Evolutionary conservation across 2,797 vertebrate species (phyloP).

Genomic region (Naso thynnoides): DNA sequence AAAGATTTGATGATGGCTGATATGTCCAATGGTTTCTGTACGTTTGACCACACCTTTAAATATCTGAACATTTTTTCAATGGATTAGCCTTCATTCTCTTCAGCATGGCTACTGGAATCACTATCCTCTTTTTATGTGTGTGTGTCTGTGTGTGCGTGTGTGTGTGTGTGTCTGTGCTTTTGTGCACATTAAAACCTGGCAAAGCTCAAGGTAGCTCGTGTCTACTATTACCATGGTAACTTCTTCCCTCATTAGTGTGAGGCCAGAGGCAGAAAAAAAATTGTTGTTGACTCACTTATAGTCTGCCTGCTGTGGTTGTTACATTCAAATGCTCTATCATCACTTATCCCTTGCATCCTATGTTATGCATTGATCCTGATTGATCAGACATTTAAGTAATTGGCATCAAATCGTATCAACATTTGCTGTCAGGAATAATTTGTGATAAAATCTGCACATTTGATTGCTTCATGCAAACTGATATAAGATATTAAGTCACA

Average conservation of each 20-base stretch:
- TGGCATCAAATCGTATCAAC: conserved; percentile 48
- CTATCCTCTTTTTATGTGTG: conserved; percentile 22
- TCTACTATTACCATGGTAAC: conserved; percentile 81
- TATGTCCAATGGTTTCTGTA: background rate
- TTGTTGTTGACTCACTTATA: conserved; percentile 66
- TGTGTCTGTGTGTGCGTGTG: conserved; percentile 23
- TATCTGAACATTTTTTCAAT: conserved; percentile 22
- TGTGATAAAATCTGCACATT: conserved; percentile 53
- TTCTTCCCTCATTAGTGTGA: conserved; percentile 73
- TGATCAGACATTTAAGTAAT: conserved; percentile 62
- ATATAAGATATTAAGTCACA: conserved; percentile 52
- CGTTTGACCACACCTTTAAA: conserved; percentile 20
- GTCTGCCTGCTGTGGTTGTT: conserved; percentile 32
- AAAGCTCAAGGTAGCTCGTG: conserved; percentile 66
- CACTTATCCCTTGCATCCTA: conserved; percentile 4
- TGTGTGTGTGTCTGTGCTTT: conserved; percentile 22
- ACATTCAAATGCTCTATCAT: conserved; percentile 34
- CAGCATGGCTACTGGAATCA: conserved; percentile 39
- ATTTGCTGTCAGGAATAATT: conserved; percentile 62
- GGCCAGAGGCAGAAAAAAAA: conserved; percentile 53
- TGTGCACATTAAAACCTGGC: conserved; percentile 57
- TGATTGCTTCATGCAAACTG: conserved; percentile 58
- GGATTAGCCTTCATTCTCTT: conserved; percentile 39
- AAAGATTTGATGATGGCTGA: conserved; percentile 1
- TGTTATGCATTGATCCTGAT: conserved; percentile 39